Conservation (phyloP, 2,797 vertebrate genomes). For the Tarsius wallacei region DNA sequence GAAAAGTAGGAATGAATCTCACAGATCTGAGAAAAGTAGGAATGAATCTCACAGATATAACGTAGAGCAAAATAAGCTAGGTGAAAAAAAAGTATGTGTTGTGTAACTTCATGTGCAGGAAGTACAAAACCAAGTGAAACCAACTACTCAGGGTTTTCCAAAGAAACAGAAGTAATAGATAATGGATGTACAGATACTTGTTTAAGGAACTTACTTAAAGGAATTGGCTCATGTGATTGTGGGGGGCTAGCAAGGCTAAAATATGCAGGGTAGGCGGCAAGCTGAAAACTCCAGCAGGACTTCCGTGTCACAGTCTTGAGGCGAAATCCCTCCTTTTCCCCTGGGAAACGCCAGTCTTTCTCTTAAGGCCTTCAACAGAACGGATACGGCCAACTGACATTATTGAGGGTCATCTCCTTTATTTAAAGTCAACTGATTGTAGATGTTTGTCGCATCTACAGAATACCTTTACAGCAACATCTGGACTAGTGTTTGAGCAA, state of each 20-base stretch:
- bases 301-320: not conserved
- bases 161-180: slow-evolving; percentile 15
- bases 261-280: not conserved
- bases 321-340: not conserved
- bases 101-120: not conserved
- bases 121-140: slow-evolving; percentile 26
- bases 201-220: slow-evolving; percentile 28
- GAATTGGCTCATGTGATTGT: not conserved
- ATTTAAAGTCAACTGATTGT: not conserved
- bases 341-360: not conserved
- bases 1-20: not conserved
- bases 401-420: not conserved
- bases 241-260: not conserved
- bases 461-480: not conserved
- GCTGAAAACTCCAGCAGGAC: not conserved
- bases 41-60: not conserved
- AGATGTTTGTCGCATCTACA: not conserved
- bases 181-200: not conserved
- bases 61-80: not conserved
- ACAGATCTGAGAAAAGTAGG: not conserved
- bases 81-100: not conserved
- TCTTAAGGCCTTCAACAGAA: not conserved
- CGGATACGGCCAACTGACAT: not conserved
- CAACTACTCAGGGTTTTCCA: slow-evolving; percentile 6
- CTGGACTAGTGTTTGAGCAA: not conserved